Base-by-base conservation (phyloP, 2,797 vertebrate genomes). In the Myotis pilosus region DNA sequence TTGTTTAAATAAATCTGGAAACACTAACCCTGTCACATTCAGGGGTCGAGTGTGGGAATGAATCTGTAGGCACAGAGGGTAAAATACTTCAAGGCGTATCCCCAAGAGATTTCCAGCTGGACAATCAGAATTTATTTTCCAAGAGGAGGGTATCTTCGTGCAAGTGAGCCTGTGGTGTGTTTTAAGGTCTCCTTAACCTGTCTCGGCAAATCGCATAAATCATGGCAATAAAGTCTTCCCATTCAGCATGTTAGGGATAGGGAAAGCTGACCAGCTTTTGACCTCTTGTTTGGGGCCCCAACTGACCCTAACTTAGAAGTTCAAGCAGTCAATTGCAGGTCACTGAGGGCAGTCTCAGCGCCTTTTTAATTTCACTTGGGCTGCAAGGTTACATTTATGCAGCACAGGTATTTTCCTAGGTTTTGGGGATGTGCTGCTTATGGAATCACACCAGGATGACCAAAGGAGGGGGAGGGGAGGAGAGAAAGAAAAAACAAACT, bases 241-340 rank as follows among this genome's bases (percentile, higher is more conserved):
- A 98, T 99, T 98, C 98, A 99, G 96, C 98, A 95, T 97, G 96
- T 98, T 97, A 93, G 98, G 97, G 96, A 97, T 98, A 98, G 97
- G 97, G 98, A 98, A 97, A 97, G 98, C 96, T 99, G 99, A 99
- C 99, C 99, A 99, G 98, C 97, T 98, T 98, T 97, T 99, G 99
- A 99, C 99, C 99, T 99, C 98, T 98, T 98, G 98, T 98, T 99
- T 98, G 98, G 98, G 98, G 98, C 98, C 98, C 98, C 98, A 98
- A 38, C 98, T 99, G 99, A 99, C 99, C 99, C 98, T 98, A 98
- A 98, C 98, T 98, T 98, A 97, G 97, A 98, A 98, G 99, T 99
- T 99, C 99, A 99, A 98, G 98, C 97, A 92, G 99, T 99, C 99
- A 99, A 99, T 99, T 99, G 98, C 98, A 98, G 99, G 99, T 99